Percentiles rank a stretch among this genome's conserved stretches.
Conservation (phyloP, 2,888 invertebrate species). For the Limnephilus marmoratus region DNA sequence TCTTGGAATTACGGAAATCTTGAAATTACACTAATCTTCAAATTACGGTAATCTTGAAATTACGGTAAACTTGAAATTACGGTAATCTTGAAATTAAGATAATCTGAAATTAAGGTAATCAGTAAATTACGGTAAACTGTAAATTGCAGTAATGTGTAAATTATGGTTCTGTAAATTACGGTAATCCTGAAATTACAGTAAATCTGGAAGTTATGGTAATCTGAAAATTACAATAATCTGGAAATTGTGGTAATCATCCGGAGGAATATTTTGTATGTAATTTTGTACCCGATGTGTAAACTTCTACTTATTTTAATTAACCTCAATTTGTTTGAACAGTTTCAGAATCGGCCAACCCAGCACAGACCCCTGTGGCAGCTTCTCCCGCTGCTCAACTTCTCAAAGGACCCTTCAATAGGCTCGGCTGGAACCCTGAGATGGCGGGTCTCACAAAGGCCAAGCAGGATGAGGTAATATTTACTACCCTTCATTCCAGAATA, state of each 20-base stretch:
- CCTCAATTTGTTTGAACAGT: conserved; percentile 68
- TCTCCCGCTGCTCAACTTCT: conserved; percentile 9
- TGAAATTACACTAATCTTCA: too few relatives aligned
- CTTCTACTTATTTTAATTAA: too few relatives aligned
- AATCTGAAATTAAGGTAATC: too few relatives aligned
- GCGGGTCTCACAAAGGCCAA: conserved; percentile 73
- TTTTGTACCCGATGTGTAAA: not conserved
- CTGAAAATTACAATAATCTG: not conserved
- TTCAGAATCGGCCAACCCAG: conserved; percentile 70
- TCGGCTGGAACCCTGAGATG: conserved; percentile 76
- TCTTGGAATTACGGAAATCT: too few relatives aligned
- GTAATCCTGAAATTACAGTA: too few relatives aligned
- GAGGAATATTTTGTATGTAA: not conserved
- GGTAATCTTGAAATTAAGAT: too few relatives aligned
- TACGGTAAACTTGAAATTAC: too few relatives aligned
- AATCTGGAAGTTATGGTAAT: not conserved
- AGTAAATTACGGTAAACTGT: too few relatives aligned
- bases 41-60: too few relatives aligned
- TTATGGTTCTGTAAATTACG: too few relatives aligned
- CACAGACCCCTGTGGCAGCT: conserved; percentile 51
- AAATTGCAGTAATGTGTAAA: too few relatives aligned
- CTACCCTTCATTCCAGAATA: conserved; percentile 73
- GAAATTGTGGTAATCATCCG: too few relatives aligned
- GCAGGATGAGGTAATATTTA: conserved; percentile 72
- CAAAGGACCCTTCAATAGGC: conserved; percentile 72